Percentiles rank a stretch among this genome's conserved stretches.
Conservation (phyloP, 37 sponge, comb jelly and placozoan species). For the Ianthella basta region DNA sequence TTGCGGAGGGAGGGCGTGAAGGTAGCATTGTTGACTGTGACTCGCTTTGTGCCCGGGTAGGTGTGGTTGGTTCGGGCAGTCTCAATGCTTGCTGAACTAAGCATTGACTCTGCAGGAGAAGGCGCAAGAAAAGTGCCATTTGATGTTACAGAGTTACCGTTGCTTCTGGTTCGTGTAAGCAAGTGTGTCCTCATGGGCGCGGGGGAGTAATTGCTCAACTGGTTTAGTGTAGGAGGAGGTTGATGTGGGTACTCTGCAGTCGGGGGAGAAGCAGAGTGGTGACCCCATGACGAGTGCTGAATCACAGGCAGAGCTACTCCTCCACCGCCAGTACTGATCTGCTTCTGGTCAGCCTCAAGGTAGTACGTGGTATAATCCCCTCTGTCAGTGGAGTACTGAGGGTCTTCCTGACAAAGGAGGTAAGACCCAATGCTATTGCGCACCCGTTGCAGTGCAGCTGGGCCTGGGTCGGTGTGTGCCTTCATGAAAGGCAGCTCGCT, state of each 20-base stretch:
- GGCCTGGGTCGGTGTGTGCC: constrained; percentile 20
- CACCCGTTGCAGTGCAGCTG: not conserved
- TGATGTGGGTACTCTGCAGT: not conserved
- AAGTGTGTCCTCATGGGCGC: not conserved
- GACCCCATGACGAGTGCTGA: not conserved
- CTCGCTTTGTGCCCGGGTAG: constrained; percentile 8
- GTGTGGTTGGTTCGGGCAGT: constrained; percentile 12
- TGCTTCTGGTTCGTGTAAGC: not conserved
- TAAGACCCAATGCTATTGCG: constrained; percentile 3
- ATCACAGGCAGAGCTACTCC: not conserved
- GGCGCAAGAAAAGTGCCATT: not conserved
- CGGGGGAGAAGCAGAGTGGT: too few relatives aligned
- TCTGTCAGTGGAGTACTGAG: not conserved
- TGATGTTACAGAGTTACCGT: not conserved
- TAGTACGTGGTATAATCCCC: not conserved
- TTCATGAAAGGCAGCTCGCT: constrained; percentile 7
- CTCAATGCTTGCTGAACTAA: constrained; percentile 4
- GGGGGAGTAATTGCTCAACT: not conserved
- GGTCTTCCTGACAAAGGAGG: not conserved
- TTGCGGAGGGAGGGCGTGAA: not conserved
- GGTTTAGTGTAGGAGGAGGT: not conserved
- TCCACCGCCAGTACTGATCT: not conserved
- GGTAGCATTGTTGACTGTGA: not conserved
- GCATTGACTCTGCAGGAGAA: constrained; percentile 31
- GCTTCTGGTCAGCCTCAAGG: not conserved